phyloP scores from a whole-genome alignment of 2,113 vertebrate genomes.

The Tretioscincus oriximinensis region DNA sequence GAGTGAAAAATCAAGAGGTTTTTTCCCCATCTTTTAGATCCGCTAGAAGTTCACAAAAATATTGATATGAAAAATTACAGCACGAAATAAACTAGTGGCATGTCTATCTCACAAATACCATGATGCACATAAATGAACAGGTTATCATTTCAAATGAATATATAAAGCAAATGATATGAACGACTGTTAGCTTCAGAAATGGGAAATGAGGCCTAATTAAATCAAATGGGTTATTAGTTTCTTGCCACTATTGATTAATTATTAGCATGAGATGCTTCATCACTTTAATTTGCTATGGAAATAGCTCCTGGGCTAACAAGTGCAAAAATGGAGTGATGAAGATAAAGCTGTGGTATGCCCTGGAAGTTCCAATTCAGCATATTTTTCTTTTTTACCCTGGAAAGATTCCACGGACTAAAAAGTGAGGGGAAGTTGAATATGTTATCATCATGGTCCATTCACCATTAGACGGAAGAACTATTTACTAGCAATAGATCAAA shows the following conservation, averaged over 20 bases:
- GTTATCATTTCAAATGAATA: constrained; percentile 56
- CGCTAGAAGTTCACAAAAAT: neutral
- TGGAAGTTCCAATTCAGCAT: neutral
- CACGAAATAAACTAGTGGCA: neutral
- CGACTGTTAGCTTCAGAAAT: constrained; percentile 45
- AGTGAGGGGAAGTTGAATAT: neutral
- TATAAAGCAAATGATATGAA: constrained; percentile 46
- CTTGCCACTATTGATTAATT: constrained; percentile 69
- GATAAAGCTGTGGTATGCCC: neutral
- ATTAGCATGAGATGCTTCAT: constrained; percentile 56
- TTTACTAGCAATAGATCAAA: constrained; percentile 2
- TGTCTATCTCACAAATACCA: neutral
- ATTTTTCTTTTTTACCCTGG: neutral
- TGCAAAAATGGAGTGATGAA: neutral
- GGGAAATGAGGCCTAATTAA: constrained; percentile 63
- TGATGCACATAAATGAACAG: constrained; percentile 25
- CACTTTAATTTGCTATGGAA: constrained; percentile 49
- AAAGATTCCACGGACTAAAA: neutral
- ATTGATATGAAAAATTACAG: neutral
- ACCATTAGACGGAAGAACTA: neutral
- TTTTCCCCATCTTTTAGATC: neutral
- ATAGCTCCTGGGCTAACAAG: constrained; percentile 29
- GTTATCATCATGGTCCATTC: neutral
- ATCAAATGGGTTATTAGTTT: constrained; percentile 66
- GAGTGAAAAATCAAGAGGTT: neutral